These are phyloP conservation scores for Teleiodes luculella DNA, from an alignment of 2,888 invertebrate species.

Conservation along the genomic window DNA sequence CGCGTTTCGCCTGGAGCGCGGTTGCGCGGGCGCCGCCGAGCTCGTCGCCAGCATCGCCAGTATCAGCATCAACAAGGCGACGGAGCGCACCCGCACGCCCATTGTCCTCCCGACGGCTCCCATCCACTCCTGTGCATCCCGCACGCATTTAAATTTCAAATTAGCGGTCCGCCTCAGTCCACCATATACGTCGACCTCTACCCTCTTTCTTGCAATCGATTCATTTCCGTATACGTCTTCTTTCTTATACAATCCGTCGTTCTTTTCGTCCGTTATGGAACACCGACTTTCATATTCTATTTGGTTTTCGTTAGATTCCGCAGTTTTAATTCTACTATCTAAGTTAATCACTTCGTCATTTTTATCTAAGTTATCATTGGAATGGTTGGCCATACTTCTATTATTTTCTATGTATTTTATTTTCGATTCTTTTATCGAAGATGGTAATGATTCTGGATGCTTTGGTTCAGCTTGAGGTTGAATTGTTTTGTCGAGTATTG, in stretches of 20 bases:
- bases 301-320: slow-evolving; percentile 44
- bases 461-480: slow-evolving; percentile 22
- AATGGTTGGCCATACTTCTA: slow-evolving; percentile 54
- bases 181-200: slow-evolving; percentile 54
- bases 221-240: slow-evolving; percentile 58
- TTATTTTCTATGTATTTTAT: slow-evolving; percentile 36
- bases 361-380: slow-evolving; percentile 59
- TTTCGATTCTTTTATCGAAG: slow-evolving; percentile 25
- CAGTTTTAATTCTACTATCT: slow-evolving; percentile 61
- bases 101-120: slow-evolving; percentile 60
- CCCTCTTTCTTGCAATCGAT: slow-evolving; percentile 61
- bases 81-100: slow-evolving; percentile 49
- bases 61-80: slow-evolving; percentile 52
- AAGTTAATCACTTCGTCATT: slow-evolving; percentile 62
- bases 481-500: slow-evolving; percentile 23
- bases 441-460: slow-evolving; percentile 15
- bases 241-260: slow-evolving; percentile 50
- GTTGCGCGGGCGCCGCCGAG: slow-evolving; percentile 51
- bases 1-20: slow-evolving; percentile 43
- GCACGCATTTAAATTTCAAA: slow-evolving; percentile 67
- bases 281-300: slow-evolving; percentile 48
- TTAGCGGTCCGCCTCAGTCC: slow-evolving; percentile 54
- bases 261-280: slow-evolving; percentile 36
- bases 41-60: slow-evolving; percentile 52
- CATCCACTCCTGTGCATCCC: slow-evolving; percentile 50